Base-by-base conservation (phyloP, 2,888 invertebrate species). In the Atethmia centrago region DNA sequence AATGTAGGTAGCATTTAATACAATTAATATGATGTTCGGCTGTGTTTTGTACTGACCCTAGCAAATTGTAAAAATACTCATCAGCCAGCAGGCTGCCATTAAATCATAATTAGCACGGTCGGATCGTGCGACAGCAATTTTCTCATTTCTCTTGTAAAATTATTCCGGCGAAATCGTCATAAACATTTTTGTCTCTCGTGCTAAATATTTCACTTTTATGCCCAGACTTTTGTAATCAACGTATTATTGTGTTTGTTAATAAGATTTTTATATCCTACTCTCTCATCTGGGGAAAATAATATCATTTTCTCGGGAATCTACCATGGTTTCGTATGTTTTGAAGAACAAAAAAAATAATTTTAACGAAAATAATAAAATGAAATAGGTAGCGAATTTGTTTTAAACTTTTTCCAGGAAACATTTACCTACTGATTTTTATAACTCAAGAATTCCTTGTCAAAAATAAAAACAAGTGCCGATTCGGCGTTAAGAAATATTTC, bases 91-190 rank as follows among this genome's bases (percentile, higher is more conserved):
- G 76, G 82, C 79, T 87, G 86, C 87, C 90, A 90, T 91, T 91
- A 91, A 90, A 90, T 91, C 88, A 91, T 88, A 91, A 91, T 91
- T 91, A 91, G 90, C 85, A 72, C 66, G 82, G 85, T 84, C 77
- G 80, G 83, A 80, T 83, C 84, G 82, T 78, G 85, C 85, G 87
- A 86, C 84, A 85, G 85, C 83, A 87, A 88, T 90, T 88, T 85
- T 77, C 80, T 80, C 81, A 82, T 86, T 86, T 87, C 80, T 80
- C 79, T 82, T 78, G 73, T 78, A 77, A 85, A 85, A 83, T 82
- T 77, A 83, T 85, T 79, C 78, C 75, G 71, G 63, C 71, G 56
- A 85, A 80, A 79, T 83, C 51, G 80, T 84, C 75, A 68, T 82
- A 75, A 76, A 86, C 72, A 79, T 85, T 86, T 83, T 84, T 80